These are phyloP conservation scores for Cantharis nigra DNA, from an alignment of 2,888 invertebrate species.

Conservation along the genomic window DNA sequence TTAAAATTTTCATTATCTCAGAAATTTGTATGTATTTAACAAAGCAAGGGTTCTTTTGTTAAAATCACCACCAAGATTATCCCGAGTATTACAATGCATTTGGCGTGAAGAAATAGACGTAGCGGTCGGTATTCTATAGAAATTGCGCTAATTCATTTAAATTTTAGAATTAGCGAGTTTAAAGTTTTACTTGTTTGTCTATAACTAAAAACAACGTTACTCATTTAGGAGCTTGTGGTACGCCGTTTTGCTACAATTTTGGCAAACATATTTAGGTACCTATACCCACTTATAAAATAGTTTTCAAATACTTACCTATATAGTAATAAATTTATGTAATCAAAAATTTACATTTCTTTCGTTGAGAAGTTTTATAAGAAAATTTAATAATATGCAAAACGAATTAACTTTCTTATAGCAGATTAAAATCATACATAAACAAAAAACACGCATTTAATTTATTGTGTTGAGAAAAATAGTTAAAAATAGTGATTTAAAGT, in stretches of 20 bases:
- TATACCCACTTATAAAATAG: neutral
- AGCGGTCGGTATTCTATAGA: constrained; percentile 19
- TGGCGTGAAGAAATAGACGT: constrained; percentile 16
- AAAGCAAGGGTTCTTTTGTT: constrained; percentile 38
- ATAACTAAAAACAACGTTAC: neutral
- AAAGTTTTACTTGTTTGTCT: constrained; percentile 2
- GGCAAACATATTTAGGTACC: neutral
- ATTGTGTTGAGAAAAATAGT: too few relatives aligned
- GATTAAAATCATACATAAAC: neutral
- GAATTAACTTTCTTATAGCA: neutral
- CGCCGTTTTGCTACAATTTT: neutral
- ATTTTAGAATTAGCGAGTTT: constrained; percentile 20
- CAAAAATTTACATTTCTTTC: neutral
- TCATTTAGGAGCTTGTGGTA: neutral
- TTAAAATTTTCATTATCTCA: constrained; percentile 46
- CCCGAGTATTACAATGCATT: constrained; percentile 26
- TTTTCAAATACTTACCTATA: neutral
- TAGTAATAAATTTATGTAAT: neutral
- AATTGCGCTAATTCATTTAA: constrained; percentile 25
- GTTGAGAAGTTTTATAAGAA: neutral
- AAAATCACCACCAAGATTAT: constrained; percentile 27
- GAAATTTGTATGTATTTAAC: constrained; percentile 47
- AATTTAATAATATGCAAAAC: neutral
- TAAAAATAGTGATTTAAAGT: too few relatives aligned
- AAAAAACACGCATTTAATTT: too few relatives aligned